These are phyloP conservation scores for Chrysolina americana DNA, from an alignment of 2,888 invertebrate species.

Conservation along the genomic window DNA sequence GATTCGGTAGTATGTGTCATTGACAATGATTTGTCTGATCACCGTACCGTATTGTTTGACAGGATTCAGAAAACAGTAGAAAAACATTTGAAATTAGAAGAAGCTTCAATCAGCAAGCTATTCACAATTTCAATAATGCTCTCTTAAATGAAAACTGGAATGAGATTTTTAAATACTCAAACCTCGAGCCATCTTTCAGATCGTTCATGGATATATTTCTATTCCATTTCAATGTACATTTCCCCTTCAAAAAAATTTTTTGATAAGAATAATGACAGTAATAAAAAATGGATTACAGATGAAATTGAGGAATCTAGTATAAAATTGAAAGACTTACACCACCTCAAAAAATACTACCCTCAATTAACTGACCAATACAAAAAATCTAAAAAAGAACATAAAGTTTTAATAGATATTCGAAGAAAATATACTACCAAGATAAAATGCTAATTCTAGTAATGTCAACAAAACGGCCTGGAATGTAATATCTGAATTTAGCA, in stretches of 20 bases:
- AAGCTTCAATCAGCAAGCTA: background rate
- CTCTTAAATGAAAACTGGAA: background rate
- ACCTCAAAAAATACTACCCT: background rate
- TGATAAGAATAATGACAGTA: constrained; percentile 2
- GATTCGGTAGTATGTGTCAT: constrained; percentile 14
- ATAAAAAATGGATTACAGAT: constrained; percentile 10
- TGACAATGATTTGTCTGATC: background rate
- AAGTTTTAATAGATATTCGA: too few relatives aligned
- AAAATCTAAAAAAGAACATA: too few relatives aligned
- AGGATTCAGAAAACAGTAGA: background rate
- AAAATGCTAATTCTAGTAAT: too few relatives aligned
- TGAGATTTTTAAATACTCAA: background rate
- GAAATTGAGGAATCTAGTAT: constrained; percentile 11
- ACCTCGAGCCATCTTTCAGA: background rate
- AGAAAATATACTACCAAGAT: too few relatives aligned
- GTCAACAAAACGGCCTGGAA: too few relatives aligned
- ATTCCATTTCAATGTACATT: constrained; percentile 4
- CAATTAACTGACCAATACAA: too few relatives aligned
- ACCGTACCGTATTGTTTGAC: constrained; percentile 1
- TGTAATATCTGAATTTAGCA: too few relatives aligned
- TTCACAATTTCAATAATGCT: background rate
- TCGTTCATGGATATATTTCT: background rate
- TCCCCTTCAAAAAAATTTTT: constrained; percentile 17
- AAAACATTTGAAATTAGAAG: constrained; percentile 1
- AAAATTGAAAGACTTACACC: constrained; percentile 5